phyloP scores from a whole-genome alignment of 2,888 invertebrate genomes.

The Papilio gigon region DNA sequence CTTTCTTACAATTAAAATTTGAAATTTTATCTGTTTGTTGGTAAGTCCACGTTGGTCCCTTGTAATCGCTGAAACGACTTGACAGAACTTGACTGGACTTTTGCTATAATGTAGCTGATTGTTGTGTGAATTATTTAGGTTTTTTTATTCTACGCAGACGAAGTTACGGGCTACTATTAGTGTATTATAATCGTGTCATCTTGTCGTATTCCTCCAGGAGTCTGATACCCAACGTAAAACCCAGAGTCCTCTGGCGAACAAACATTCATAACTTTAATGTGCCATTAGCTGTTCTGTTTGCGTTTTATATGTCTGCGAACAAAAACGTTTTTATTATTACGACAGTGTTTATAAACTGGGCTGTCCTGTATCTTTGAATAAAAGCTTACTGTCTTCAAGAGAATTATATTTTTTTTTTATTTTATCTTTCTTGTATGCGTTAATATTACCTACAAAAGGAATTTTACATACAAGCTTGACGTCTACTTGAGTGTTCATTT shows the following conservation, averaged over 20 bases:
- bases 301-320: slow-evolving; percentile 58
- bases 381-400: slow-evolving; percentile 15
- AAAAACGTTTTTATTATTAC: slow-evolving; percentile 65
- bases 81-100: too few relatives aligned
- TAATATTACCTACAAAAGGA: not conserved
- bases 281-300: slow-evolving; percentile 61
- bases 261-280: slow-evolving; percentile 70
- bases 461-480: too few relatives aligned
- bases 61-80: too few relatives aligned
- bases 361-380: slow-evolving; percentile 43
- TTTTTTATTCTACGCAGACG: too few relatives aligned
- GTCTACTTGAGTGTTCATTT: too few relatives aligned
- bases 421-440: not conserved
- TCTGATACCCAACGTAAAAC: slow-evolving; percentile 59
- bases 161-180: too few relatives aligned
- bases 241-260: slow-evolving; percentile 60
- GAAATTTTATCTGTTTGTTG: too few relatives aligned
- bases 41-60: too few relatives aligned
- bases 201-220: slow-evolving; percentile 45
- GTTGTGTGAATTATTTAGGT: too few relatives aligned
- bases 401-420: not conserved
- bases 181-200: slow-evolving; percentile 44
- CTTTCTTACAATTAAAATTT: too few relatives aligned
- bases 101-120: too few relatives aligned
- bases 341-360: slow-evolving; percentile 57